phyloP scores from a whole-genome alignment of 2,888 invertebrate species.

The Sthenelais limicola region DNA sequence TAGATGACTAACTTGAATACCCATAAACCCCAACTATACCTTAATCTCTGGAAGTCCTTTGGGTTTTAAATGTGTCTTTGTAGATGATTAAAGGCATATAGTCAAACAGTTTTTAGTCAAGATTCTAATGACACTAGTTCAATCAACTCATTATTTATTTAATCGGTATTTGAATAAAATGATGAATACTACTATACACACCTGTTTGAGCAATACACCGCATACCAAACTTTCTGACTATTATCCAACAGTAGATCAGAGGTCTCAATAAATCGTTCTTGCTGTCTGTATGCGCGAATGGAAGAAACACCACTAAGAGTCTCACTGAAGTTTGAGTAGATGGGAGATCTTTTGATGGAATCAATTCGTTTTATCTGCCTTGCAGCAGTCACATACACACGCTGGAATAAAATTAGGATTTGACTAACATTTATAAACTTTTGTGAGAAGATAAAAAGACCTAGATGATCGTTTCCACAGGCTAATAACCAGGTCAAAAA shows the following conservation, averaged over 20 bases:
- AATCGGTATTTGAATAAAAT: neutral
- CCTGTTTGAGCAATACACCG: constrained; percentile 89
- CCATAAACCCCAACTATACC: too few species aligned
- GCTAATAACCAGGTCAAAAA: too few species aligned
- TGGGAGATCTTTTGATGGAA: constrained; percentile 92
- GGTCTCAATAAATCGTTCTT: constrained; percentile 85
- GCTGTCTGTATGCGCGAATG: constrained; percentile 87
- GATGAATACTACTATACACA: constrained; percentile 26
- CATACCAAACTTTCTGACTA: constrained; percentile 92
- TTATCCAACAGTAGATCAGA: constrained; percentile 91
- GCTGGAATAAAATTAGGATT: constrained; percentile 77
- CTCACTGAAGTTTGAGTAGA: constrained; percentile 96
- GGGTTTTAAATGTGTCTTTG: too few species aligned
- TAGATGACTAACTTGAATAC: too few species aligned
- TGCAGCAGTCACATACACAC: constrained; percentile 93
- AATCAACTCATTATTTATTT: neutral
- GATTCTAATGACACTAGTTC: neutral
- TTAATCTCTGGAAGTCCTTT: too few species aligned
- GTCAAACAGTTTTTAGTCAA: too few species aligned
- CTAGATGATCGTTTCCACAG: too few species aligned
- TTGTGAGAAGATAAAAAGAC: too few species aligned
- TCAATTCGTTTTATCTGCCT: constrained; percentile 93
- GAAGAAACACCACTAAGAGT: constrained; percentile 82
- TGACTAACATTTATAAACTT: too few species aligned
- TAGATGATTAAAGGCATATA: too few species aligned